Percentiles rank a stretch among this genome's conserved stretches.
Conservation (phyloP, 2,888 invertebrate genomes). For the Xanthia togata region DNA sequence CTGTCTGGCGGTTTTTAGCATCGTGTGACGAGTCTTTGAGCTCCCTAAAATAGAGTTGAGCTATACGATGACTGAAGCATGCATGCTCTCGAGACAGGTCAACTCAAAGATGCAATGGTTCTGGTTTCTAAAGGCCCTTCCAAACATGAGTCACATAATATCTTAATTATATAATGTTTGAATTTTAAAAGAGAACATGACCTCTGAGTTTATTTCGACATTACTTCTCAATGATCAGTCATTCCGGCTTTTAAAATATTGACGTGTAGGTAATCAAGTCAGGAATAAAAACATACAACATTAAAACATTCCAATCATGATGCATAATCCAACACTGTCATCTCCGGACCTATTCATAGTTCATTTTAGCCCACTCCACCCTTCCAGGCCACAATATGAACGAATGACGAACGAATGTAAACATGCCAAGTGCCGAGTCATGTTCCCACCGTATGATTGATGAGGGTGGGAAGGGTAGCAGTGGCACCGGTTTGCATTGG, state of each 20-base stretch:
- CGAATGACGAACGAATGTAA: constrained; percentile 72
- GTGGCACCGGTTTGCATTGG: constrained; percentile 32
- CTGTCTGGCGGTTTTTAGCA: neutral
- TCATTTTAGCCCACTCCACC: constrained; percentile 41
- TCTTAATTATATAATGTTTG: too few relatives aligned
- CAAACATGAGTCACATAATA: neutral
- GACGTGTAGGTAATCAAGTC: neutral
- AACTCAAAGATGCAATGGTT: neutral
- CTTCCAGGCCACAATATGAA: constrained; percentile 62
- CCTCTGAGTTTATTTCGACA: neutral
- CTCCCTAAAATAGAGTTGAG: neutral
- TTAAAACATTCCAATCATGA: constrained; percentile 2
- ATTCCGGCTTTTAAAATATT: neutral
- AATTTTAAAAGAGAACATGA: neutral
- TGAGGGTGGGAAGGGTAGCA: constrained; percentile 54
- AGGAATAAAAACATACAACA: neutral
- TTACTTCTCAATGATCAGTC: neutral
- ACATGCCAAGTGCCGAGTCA: constrained; percentile 71
- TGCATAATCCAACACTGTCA: constrained; percentile 17
- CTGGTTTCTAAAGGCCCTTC: neutral
- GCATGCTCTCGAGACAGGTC: neutral
- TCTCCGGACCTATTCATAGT: constrained; percentile 25
- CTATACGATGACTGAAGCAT: neutral
- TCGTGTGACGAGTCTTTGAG: neutral
- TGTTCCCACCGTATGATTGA: constrained; percentile 70